Percentiles rank a stretch among this genome's conserved stretches.
Conservation (phyloP, 2,113 vertebrate species). For the Puffinus mauretanicus region DNA sequence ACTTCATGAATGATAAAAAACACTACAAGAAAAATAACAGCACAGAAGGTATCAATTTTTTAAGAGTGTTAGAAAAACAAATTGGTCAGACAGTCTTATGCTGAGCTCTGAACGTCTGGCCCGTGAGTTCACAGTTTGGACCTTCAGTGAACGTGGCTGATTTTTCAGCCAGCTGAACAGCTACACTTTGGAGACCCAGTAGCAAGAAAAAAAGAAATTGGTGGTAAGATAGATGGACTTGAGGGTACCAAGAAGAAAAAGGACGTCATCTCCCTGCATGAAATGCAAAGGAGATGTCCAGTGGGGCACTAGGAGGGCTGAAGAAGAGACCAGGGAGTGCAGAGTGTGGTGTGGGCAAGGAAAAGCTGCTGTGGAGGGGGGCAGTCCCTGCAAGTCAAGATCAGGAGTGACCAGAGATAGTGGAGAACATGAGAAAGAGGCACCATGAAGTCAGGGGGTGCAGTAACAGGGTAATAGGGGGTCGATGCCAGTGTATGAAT, state of each 20-base stretch:
- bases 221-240: neutral
- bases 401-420: neutral
- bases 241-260: neutral
- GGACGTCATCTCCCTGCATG: rapidly evolving
- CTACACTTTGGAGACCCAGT: neutral
- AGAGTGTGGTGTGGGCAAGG: neutral
- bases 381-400: neutral
- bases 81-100: neutral
- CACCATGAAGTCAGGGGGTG: neutral
- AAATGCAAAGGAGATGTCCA: neutral
- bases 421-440: neutral
- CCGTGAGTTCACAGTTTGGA: neutral
- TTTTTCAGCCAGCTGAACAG: neutral
- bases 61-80: neutral
- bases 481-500: neutral
- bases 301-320: neutral
- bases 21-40: neutral
- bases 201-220: neutral
- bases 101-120: neutral
- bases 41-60: neutral
- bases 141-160: neutral
- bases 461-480: neutral
- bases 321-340: neutral
- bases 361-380: neutral
- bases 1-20: neutral